Percentiles rank a stretch among this genome's conserved stretches.
Evolutionary conservation across 2,797 vertebrate species (phyloP).

Genomic region (Sandelia bainsii): DNA sequence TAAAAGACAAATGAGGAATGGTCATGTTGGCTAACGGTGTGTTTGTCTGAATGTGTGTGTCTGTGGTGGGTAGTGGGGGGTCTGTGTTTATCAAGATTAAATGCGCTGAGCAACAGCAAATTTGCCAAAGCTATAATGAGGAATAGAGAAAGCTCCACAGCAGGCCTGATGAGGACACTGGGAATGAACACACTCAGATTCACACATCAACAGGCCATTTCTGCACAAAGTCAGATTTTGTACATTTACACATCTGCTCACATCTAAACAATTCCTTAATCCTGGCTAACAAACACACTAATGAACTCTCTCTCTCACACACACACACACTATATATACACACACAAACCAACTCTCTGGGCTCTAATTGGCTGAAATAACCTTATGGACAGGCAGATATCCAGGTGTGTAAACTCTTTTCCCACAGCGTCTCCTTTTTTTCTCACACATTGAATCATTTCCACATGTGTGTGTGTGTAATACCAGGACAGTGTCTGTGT

Average conservation of each 20-base stretch:
- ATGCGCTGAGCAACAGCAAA: slow-evolving; percentile 62
- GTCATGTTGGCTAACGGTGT: slow-evolving; percentile 14
- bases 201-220: slow-evolving; percentile 36
- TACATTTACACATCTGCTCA: slow-evolving; percentile 57
- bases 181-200: slow-evolving; percentile 19
- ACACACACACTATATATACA: neutral
- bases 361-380: slow-evolving; percentile 80
- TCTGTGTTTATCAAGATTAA: slow-evolving; percentile 64
- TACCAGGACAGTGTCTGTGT: slow-evolving; percentile 56
- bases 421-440: slow-evolving; percentile 70
- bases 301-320: slow-evolving; percentile 34
- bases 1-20: slow-evolving; percentile 41
- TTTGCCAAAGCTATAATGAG: slow-evolving; percentile 61
- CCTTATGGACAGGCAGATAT: slow-evolving; percentile 79
- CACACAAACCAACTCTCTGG: slow-evolving; percentile 14
- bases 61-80: slow-evolving; percentile 27
- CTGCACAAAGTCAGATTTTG: slow-evolving; percentile 53
- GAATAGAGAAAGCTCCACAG: slow-evolving; percentile 39
- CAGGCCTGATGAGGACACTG: slow-evolving; percentile 44
- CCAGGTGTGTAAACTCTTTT: slow-evolving; percentile 82
- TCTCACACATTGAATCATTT: slow-evolving; percentile 73
- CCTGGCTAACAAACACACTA: slow-evolving; percentile 54
- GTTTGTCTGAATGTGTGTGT: slow-evolving; percentile 26
- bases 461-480: slow-evolving; percentile 84
- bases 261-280: slow-evolving; percentile 64